Conservation (phyloP, 1,140 invertebrate genomes). For the Trypoxylus dichotomus region DNA sequence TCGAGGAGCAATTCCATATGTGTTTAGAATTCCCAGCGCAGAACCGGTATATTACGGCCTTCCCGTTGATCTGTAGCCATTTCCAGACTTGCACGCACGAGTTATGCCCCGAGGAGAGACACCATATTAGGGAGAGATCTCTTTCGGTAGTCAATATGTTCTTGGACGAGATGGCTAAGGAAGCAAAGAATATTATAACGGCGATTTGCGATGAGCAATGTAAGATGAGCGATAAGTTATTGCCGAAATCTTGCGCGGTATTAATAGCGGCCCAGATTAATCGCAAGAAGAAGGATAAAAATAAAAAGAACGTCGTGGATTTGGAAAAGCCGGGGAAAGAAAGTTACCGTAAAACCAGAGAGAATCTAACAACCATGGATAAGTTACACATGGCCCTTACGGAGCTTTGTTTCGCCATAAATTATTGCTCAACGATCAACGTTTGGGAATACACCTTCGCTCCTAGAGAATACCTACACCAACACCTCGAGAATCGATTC, state of each 20-base stretch:
- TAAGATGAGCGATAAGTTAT: slow-evolving; percentile 87
- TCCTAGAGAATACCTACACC: slow-evolving; percentile 94
- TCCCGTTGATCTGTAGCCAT: slow-evolving; percentile 96
- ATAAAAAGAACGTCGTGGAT: slow-evolving; percentile 81
- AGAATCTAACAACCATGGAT: slow-evolving; percentile 97
- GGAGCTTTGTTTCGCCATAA: slow-evolving; percentile 95
- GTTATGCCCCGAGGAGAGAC: slow-evolving; percentile 97
- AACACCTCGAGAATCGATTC: slow-evolving; percentile 93
- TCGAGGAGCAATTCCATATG: slow-evolving; percentile 98
- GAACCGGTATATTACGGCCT: slow-evolving; percentile 96
- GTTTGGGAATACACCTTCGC: slow-evolving; percentile 99
- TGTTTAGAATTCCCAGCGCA: slow-evolving; percentile 97
- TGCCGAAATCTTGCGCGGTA: slow-evolving; percentile 93
- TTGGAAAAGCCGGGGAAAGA: slow-evolving; percentile 89
- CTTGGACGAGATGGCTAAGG: slow-evolving; percentile 98
- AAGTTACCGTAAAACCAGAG: slow-evolving; percentile 92
- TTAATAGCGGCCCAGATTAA: slow-evolving; percentile 85
- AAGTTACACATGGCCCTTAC: slow-evolving; percentile 98
- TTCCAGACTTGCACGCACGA: slow-evolving; percentile 98
- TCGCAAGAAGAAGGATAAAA: slow-evolving; percentile 91
- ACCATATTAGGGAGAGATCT: slow-evolving; percentile 93
- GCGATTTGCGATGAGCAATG: slow-evolving; percentile 98
- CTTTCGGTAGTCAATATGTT: slow-evolving; percentile 97
- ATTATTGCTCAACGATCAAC: slow-evolving; percentile 94
- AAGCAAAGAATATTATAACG: slow-evolving; percentile 98